Base-by-base conservation (phyloP, 2,797 vertebrate species). In the Oreochromis mossambicus region DNA sequence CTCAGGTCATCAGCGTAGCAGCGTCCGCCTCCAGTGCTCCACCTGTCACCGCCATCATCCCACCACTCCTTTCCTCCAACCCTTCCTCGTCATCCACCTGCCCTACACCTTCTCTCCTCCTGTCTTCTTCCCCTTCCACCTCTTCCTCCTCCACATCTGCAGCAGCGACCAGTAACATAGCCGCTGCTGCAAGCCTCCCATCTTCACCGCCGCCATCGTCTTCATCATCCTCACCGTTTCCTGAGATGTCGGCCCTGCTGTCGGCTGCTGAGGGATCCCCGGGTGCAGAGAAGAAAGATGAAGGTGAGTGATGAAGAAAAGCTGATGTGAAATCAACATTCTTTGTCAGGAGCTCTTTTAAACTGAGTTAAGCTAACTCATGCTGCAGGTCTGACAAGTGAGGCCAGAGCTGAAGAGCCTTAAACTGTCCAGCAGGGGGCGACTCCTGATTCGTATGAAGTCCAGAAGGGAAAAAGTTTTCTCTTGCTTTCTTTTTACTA, bases 1-100 rank as follows among this genome's bases (percentile, higher is more conserved):
- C 76, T 58, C 79, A 82, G 43, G 80, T 86, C 63, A 86, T 86
- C 70, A 80, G 50, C 1, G 15, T 82, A 51, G 50, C 2, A 0
- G 10, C 29, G 7, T 6, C 50, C 1, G 34, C 38, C 51, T 78
- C 84, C 1, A 0, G 14, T 17, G 14, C 79, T 29, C 63, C 80
- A 13, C 54, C 77, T 11, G 34, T 51, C 3, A 13, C 75, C 1
- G 26, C 81, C 10, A 56, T 66, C n/a, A 55, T 68, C 4, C 26
- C 66, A 4, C 84, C 56, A 4, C 46, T 75, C 63, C 63, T 79
- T 38, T 81, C 73, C 3, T 68, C 78, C 7, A 21, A 56, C 4
- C 21, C 76, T 5, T 77, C 2, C 4, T 26, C 41, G 1, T 58
- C 70, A 9, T 78, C 51, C 11, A 2, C 82, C 7, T 73, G 63